These are phyloP conservation scores for Agrotis puta DNA, from an alignment of 2,888 invertebrate genomes.

Conservation along the genomic window DNA sequence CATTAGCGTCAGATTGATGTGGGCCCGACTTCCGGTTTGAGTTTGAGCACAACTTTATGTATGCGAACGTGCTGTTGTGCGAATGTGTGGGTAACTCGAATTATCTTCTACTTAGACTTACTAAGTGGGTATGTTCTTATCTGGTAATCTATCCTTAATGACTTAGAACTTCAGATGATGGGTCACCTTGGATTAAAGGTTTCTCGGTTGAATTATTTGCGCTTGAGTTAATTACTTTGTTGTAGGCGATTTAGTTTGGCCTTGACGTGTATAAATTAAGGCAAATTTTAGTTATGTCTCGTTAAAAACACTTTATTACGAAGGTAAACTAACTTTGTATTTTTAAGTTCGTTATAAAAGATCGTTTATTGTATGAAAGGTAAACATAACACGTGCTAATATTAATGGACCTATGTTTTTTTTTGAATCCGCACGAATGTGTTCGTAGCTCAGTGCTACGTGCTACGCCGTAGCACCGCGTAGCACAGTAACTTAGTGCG, in stretches of 20 bases:
- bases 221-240: conserved; percentile 17
- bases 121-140: conserved; percentile 63
- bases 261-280: not conserved
- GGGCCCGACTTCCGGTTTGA: conserved; percentile 74
- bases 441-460: too few species aligned
- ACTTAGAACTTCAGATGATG: conserved; percentile 54
- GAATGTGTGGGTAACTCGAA: conserved; percentile 63
- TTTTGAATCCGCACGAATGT: not conserved
- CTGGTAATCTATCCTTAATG: conserved; percentile 63
- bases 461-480: conserved; percentile 26
- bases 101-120: conserved; percentile 66
- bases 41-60: conserved; percentile 72
- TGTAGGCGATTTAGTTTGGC: not conserved
- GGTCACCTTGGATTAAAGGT: conserved; percentile 50
- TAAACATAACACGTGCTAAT: not conserved
- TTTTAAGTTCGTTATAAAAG: too few species aligned
- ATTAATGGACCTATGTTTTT: not conserved
- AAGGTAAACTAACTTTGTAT: not conserved
- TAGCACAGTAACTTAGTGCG: not conserved
- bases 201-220: conserved; percentile 29
- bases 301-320: too few species aligned
- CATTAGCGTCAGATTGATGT: conserved; percentile 71
- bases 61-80: conserved; percentile 70
- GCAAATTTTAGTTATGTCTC: too few species aligned
- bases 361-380: too few species aligned